Conservation (phyloP, 2,113 vertebrate species). For the Alethe diademata region DNA sequence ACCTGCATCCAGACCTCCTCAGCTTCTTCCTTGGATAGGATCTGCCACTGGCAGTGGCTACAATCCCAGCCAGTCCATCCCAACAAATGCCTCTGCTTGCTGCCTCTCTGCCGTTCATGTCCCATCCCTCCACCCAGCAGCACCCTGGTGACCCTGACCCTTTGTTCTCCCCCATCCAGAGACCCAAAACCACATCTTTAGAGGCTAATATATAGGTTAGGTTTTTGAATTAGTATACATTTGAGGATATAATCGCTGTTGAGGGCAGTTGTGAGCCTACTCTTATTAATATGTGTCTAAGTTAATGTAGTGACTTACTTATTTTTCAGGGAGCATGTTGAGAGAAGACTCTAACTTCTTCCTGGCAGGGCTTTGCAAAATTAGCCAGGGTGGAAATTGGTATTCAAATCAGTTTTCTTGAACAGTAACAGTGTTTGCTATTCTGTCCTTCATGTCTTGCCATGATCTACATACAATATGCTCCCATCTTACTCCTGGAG, state of each 20-base stretch:
- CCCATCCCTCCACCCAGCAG: not conserved
- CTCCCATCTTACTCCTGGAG: not conserved
- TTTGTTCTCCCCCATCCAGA: not conserved
- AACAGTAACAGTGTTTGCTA: not conserved
- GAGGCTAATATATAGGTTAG: not conserved
- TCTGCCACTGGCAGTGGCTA: not conserved
- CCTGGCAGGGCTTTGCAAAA: not conserved
- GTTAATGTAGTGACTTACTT: not conserved
- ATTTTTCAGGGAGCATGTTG: not conserved
- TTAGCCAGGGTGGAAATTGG: not conserved
- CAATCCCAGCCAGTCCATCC: not conserved
- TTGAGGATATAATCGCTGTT: not conserved
- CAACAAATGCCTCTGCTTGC: not conserved
- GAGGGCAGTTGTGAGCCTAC: not conserved
- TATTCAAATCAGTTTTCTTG: not conserved
- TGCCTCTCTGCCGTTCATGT: not conserved
- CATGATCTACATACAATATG: rapidly evolving
- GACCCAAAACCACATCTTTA: not conserved
- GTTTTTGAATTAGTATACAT: not conserved
- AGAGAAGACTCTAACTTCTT: not conserved
- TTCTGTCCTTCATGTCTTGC: not conserved
- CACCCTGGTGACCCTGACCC: not conserved
- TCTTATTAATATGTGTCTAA: not conserved
- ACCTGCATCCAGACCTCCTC: not conserved
- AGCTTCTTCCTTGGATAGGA: not conserved